These are phyloP conservation scores for Pelobates cultripes DNA, from an alignment of 2,797 vertebrate genomes.

Conservation along the genomic window DNA sequence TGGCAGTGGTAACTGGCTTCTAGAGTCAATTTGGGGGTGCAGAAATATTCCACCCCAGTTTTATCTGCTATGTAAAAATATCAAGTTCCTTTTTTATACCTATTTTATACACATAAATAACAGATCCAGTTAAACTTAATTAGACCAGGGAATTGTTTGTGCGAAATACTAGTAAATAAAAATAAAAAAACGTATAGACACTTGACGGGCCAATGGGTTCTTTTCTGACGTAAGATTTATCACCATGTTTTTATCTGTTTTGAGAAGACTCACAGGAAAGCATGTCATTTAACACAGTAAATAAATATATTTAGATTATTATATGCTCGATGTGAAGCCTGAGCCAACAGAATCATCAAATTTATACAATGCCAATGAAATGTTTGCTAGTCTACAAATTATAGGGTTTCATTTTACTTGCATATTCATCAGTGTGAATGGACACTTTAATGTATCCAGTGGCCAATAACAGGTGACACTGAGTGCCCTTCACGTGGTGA, in stretches of 20 bases:
- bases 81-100: too few species aligned
- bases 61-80: too few species aligned
- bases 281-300: neutral
- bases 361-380: neutral
- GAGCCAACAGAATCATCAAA: neutral
- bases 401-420: constrained; percentile 21
- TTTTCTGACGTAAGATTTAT: neutral
- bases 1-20: too few species aligned
- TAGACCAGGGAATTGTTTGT: too few species aligned
- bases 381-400: constrained; percentile 10
- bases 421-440: constrained; percentile 35
- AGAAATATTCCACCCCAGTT: too few species aligned
- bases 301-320: neutral
- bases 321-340: neutral
- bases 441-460: constrained; percentile 15
- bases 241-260: neutral
- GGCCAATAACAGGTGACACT: neutral
- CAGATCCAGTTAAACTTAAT: too few species aligned
- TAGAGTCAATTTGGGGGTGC: too few species aligned
- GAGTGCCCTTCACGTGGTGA: constrained; percentile 20
- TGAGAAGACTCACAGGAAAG: neutral
- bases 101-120: too few species aligned
- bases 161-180: too few species aligned
- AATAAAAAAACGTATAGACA: too few species aligned
- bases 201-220: neutral